Evolutionary conservation across 1,140 invertebrate genomes (phyloP).

Genomic region (Tetramorium alpestre): DNA sequence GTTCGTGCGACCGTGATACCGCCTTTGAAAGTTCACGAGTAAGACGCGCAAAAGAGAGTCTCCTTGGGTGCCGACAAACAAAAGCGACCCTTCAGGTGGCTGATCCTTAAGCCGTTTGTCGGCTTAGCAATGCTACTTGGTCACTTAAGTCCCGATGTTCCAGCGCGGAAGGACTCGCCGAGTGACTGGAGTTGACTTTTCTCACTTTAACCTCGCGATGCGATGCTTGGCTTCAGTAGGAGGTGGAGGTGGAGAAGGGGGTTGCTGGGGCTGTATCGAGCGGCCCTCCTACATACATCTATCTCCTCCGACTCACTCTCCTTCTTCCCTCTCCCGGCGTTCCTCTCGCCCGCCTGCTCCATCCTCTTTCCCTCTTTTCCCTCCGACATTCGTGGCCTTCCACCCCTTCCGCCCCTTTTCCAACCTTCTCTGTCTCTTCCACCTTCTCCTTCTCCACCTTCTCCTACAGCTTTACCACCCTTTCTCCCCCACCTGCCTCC

Average conservation of each 20-base stretch:
- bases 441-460: slow-evolving; percentile 73
- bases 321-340: slow-evolving; percentile 77
- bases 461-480: slow-evolving; percentile 70
- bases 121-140: slow-evolving; percentile 31
- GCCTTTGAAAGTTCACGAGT: slow-evolving; percentile 18
- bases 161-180: slow-evolving; percentile 80
- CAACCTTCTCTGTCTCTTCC: slow-evolving; percentile 76
- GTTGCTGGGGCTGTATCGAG: slow-evolving; percentile 86
- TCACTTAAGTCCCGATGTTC: slow-evolving; percentile 74
- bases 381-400: slow-evolving; percentile 84
- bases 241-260: slow-evolving; percentile 80
- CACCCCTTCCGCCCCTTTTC: slow-evolving; percentile 78
- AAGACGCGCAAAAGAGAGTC: not conserved
- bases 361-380: slow-evolving; percentile 83
- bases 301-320: slow-evolving; percentile 84
- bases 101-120: slow-evolving; percentile 60
- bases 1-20: not conserved
- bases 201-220: slow-evolving; percentile 86
- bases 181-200: slow-evolving; percentile 85
- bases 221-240: slow-evolving; percentile 84
- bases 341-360: slow-evolving; percentile 71
- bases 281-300: slow-evolving; percentile 86
- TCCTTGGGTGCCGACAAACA: not conserved
- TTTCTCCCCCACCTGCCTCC: slow-evolving; percentile 67
- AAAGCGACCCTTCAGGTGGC: slow-evolving; percentile 10